These are phyloP conservation scores for Neria commutata DNA, from an alignment of 2,888 invertebrate genomes.

Conservation along the genomic window DNA sequence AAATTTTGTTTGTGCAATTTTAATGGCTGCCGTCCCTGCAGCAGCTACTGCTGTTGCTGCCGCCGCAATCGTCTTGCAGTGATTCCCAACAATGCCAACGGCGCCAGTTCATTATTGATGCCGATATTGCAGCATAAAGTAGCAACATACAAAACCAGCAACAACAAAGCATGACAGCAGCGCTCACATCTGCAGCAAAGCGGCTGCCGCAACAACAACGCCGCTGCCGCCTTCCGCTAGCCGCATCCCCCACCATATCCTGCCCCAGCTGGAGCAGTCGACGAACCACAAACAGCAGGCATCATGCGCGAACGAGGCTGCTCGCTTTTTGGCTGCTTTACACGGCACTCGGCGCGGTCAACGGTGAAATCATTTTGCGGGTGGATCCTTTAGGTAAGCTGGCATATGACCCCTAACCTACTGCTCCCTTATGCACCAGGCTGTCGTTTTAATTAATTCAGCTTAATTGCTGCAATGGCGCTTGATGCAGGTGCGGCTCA, in stretches of 20 bases:
- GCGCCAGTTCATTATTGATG: slow-evolving; percentile 17
- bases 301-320: slow-evolving; percentile 46
- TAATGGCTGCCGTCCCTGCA: not conserved
- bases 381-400: slow-evolving; percentile 61
- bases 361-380: slow-evolving; percentile 58
- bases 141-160: slow-evolving; percentile 22
- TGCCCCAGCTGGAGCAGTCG: not conserved
- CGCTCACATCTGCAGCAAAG: not conserved
- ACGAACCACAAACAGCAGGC: slow-evolving; percentile 46
- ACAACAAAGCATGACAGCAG: slow-evolving; percentile 16
- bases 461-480: no score
- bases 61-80: not conserved
- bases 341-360: slow-evolving; percentile 41
- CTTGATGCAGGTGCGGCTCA: no score
- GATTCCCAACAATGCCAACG: no score
- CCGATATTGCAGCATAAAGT: slow-evolving; percentile 12
- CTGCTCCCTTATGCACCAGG: no score
- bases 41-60: not conserved
- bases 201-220: no score
- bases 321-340: slow-evolving; percentile 50
- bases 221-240: not conserved
- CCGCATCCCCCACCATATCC: not conserved
- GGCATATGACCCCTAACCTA: no score
- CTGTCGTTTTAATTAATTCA: no score
- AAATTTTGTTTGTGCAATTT: not conserved